Conservation (phyloP, 64 coral and sea anemone genomes). For the Stichodactyla helianthus region DNA sequence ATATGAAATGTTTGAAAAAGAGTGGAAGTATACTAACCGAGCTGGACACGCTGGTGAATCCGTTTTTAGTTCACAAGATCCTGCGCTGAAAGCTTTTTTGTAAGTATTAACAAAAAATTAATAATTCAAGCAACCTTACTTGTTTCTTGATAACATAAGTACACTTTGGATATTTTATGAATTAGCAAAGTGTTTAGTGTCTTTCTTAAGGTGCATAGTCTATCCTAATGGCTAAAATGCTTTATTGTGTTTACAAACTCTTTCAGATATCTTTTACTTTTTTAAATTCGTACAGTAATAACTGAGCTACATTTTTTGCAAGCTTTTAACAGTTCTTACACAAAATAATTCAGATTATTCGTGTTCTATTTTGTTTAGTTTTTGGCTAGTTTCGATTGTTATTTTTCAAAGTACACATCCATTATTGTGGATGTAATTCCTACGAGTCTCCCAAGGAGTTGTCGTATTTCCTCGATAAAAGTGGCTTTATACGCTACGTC, state of each 20-base stretch:
- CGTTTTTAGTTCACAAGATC: no score
- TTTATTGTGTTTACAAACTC: not conserved
- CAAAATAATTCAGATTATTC: not conserved
- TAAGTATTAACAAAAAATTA: no score
- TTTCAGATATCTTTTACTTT: not conserved
- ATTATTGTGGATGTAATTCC: constrained; percentile 75
- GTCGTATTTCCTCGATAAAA: constrained; percentile 91
- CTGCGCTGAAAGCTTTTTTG: no score
- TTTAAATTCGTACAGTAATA: not conserved
- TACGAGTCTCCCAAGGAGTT: constrained; percentile 61
- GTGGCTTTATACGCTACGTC: constrained; percentile 76
- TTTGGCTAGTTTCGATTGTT: not conserved
- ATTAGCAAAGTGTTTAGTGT: no score
- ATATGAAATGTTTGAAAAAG: no score
- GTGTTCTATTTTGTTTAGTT: not conserved
- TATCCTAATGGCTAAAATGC: no score
- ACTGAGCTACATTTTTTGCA: not conserved
- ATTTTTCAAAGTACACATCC: constrained; percentile 86
- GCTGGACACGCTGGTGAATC: no score
- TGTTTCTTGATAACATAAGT: no score
- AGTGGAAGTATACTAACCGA: no score
- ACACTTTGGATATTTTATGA: no score
- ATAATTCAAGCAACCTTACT: no score
- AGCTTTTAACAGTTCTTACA: not conserved
- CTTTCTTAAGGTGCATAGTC: no score